Percentiles rank a stretch among this genome's conserved stretches.
Conservation (phyloP, 2,888 invertebrate genomes). For the Aromia moschata region DNA sequence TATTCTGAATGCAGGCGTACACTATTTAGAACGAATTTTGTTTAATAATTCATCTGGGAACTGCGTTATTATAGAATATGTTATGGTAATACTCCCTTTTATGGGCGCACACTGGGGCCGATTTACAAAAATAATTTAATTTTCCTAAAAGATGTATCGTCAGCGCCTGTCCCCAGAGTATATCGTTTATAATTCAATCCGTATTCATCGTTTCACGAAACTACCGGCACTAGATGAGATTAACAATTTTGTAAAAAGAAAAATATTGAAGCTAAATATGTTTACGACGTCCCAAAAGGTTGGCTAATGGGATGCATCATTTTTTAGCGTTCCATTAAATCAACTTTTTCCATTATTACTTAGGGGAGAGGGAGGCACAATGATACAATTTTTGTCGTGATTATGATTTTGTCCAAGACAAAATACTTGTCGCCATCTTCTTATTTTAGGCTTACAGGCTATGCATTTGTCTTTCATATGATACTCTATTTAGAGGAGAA, state of each 20-base stretch:
- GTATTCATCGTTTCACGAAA: conserved; percentile 30
- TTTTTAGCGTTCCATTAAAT: conserved; percentile 1
- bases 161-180: conserved; percentile 31
- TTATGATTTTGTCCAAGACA: too few relatives aligned
- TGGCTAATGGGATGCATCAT: conserved; percentile 7
- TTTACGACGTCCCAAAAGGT: conserved; percentile 18
- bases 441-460: too few relatives aligned
- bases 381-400: too few relatives aligned
- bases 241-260: conserved; percentile 25
- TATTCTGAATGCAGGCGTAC: neutral
- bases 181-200: conserved; percentile 39
- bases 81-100: conserved; percentile 35
- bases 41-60: conserved; percentile 39
- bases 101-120: conserved; percentile 34
- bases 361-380: neutral
- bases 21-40: neutral
- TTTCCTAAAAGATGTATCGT: conserved; percentile 46
- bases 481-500: too few relatives aligned
- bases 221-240: conserved; percentile 28
- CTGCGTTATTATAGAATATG: conserved; percentile 34
- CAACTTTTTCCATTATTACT: neutral
- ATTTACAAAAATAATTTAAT: conserved; percentile 54
- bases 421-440: too few relatives aligned
- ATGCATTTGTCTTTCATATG: too few relatives aligned
- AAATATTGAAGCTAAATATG: conserved; percentile 19